Conservation (phyloP, 2,113 vertebrate species). For the Electrona antarctica region DNA sequence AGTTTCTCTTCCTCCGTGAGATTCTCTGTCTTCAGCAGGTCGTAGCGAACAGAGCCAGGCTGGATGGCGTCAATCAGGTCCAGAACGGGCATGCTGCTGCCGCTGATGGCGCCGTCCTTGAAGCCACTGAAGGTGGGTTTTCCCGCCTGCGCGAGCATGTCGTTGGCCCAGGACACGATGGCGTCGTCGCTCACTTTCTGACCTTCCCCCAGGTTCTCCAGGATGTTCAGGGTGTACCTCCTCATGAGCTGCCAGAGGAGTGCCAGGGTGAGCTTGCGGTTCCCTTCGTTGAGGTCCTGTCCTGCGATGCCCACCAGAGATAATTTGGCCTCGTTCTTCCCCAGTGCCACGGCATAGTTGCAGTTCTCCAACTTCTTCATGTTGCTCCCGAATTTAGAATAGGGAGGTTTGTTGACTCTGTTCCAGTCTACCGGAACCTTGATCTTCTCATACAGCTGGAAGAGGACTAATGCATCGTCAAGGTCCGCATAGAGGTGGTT, state of each 20-base stretch:
- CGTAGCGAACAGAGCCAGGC: conserved; percentile 91
- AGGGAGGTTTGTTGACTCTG: conserved; percentile 93
- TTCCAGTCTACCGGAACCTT: conserved; percentile 96
- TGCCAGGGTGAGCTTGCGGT: conserved; percentile 88
- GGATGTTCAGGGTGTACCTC: conserved; percentile 94
- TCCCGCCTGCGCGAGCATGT: conserved; percentile 77
- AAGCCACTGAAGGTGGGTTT: conserved; percentile 89
- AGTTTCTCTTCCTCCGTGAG: conserved; percentile 91
- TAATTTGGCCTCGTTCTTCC: conserved; percentile 94
- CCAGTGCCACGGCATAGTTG: conserved; percentile 93
- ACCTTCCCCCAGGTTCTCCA: conserved; percentile 93
- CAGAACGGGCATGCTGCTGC: conserved; percentile 89
- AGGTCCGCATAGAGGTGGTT: conserved; percentile 95
- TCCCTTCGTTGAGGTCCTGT: conserved; percentile 94
- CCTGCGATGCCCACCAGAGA: conserved; percentile 95
- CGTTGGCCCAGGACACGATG: conserved; percentile 91
- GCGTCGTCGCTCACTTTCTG: conserved; percentile 94
- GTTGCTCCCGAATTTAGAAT: conserved; percentile 91
- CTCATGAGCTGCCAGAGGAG: conserved; percentile 97
- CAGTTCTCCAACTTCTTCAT: conserved; percentile 99
- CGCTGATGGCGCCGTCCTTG: conserved; percentile 89
- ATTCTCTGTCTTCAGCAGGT: conserved; percentile 89
- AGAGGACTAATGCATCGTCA: conserved; percentile 91
- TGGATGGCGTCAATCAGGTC: conserved; percentile 96
- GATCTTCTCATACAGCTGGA: conserved; percentile 97